Conservation (phyloP, 2,888 invertebrate species). For the Alloplasta piceator region DNA sequence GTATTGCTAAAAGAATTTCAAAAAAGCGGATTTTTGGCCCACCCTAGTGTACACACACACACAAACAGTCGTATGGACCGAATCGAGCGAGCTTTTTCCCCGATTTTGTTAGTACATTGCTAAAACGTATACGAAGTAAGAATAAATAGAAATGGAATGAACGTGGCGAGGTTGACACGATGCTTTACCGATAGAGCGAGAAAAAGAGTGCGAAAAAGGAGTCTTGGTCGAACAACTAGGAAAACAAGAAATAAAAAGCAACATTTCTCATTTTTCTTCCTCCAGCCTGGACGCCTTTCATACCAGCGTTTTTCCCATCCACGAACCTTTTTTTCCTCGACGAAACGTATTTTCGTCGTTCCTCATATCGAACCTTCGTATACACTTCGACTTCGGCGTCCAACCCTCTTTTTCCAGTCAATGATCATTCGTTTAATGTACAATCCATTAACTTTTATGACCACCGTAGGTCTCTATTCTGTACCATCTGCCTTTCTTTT, state of each 20-base stretch:
- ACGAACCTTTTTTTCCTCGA: neutral
- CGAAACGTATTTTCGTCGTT: conserved; percentile 25
- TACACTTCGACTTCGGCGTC: conserved; percentile 11
- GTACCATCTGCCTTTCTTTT: too few relatives aligned
- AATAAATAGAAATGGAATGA: conserved; percentile 12
- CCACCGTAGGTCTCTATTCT: neutral
- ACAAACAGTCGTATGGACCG: neutral
- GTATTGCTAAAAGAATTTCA: too few relatives aligned
- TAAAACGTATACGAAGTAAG: neutral
- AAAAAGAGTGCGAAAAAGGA: conserved; percentile 2
- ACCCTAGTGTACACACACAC: too few relatives aligned
- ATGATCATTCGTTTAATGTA: conserved; percentile 15
- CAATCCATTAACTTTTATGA: conserved; percentile 30
- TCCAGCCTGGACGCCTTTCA: neutral
- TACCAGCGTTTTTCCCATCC: conserved; percentile 9
- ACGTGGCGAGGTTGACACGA: neutral
- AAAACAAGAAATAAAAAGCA: conserved; percentile 12
- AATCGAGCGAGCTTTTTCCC: neutral
- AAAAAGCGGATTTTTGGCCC: too few relatives aligned
- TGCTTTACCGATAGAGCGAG: neutral
- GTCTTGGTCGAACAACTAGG: neutral
- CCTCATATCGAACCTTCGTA: conserved; percentile 16
- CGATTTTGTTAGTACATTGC: neutral
- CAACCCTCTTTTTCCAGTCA: conserved; percentile 1
- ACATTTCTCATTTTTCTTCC: conserved; percentile 28